Percentiles rank a stretch among this genome's conserved stretches.
phyloP scores from a whole-genome alignment of 2,113 vertebrate genomes.

The Anser brachyrhynchus region DNA sequence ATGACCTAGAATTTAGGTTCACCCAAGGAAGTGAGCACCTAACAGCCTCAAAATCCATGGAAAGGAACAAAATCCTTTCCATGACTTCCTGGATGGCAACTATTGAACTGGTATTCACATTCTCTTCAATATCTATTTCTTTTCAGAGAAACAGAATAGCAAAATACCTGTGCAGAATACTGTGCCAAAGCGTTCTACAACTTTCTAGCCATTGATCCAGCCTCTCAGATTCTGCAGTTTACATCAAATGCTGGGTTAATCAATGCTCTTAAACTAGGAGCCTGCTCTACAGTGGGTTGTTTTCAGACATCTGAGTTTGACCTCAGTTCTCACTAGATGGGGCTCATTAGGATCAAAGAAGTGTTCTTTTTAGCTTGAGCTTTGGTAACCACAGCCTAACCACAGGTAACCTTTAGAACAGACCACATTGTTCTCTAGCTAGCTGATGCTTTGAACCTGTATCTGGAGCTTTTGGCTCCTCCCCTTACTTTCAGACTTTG shows the following conservation, averaged over 20 bases:
- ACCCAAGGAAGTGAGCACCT: background rate
- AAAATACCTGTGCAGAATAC: background rate
- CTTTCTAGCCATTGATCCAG: background rate
- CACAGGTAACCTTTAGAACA: slow-evolving; percentile 24
- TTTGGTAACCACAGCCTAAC: slow-evolving; percentile 10
- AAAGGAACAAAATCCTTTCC: background rate
- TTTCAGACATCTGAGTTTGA: background rate
- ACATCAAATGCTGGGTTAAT: background rate
- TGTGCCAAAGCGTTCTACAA: background rate
- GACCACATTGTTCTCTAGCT: background rate
- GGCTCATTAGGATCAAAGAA: slow-evolving; percentile 31
- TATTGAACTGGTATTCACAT: background rate
- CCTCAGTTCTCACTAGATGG: background rate
- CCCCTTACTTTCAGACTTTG: background rate
- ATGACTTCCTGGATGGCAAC: background rate
- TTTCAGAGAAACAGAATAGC: background rate
- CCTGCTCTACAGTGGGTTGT: background rate
- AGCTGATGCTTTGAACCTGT: background rate
- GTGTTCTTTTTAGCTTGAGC: background rate
- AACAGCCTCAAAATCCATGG: background rate
- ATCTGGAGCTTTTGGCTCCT: background rate
- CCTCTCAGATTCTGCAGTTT: background rate
- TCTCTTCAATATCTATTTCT: background rate
- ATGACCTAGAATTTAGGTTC: background rate
- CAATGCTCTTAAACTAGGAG: background rate